These are phyloP conservation scores for Neuroterus valhalla DNA, from an alignment of 1,140 invertebrate genomes.

Conservation along the genomic window DNA sequence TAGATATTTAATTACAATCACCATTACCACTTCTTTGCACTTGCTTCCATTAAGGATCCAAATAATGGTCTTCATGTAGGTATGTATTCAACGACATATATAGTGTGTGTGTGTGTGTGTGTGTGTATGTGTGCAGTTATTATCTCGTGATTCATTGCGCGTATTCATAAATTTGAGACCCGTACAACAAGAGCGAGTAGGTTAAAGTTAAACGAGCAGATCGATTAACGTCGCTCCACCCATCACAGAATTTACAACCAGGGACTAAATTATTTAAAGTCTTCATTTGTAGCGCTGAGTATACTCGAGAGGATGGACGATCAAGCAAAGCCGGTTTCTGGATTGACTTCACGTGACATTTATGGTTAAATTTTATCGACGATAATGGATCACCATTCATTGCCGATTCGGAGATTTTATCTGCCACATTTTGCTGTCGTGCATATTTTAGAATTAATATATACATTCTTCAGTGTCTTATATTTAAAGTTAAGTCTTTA, in stretches of 20 bases:
- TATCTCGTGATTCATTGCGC: slow-evolving; percentile 69
- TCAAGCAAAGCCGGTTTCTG: slow-evolving; percentile 23
- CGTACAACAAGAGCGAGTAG: slow-evolving; percentile 38
- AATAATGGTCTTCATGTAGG: background rate
- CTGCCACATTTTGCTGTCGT: background rate
- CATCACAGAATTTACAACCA: slow-evolving; percentile 62
- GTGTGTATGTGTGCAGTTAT: slow-evolving; percentile 55
- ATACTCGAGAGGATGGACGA: background rate
- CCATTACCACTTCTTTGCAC: background rate
- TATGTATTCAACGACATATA: slow-evolving; percentile 27
- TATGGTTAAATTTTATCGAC: slow-evolving; percentile 32
- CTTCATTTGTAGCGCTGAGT: slow-evolving; percentile 59
- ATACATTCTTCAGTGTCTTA: background rate
- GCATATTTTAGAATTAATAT: background rate
- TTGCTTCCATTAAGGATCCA: background rate
- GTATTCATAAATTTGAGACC: slow-evolving; percentile 66
- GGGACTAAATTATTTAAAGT: slow-evolving; percentile 71
- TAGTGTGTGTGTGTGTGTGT: slow-evolving; percentile 36
- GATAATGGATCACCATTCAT: slow-evolving; percentile 30
- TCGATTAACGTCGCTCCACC: slow-evolving; percentile 69
- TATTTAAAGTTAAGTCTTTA: too few species aligned
- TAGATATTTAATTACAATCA: background rate
- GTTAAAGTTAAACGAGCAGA: slow-evolving; percentile 58
- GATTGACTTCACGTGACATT: slow-evolving; percentile 19
- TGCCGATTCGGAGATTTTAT: background rate